A percentile compares a stretch with the other conserved stretches of the same genome.
Conservation (phyloP, 2,113 vertebrate genomes). For the Coptodon rendalli region DNA sequence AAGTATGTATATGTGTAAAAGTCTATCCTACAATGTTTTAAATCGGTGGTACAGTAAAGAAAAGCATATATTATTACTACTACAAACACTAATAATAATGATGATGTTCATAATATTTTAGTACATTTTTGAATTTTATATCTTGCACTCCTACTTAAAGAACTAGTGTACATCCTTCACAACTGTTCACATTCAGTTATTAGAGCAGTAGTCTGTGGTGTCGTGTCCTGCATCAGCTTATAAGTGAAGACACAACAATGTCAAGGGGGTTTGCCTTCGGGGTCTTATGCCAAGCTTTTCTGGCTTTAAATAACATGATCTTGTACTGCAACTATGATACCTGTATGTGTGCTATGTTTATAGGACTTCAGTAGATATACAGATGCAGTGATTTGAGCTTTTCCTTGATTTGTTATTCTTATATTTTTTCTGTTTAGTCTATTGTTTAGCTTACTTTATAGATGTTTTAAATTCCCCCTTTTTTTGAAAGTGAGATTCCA, state of each 20-base stretch:
- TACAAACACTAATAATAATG: background rate
- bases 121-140: background rate
- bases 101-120: background rate
- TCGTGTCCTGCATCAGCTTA: background rate
- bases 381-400: background rate
- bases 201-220: background rate
- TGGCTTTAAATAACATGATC: background rate
- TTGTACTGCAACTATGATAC: background rate
- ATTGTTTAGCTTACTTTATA: background rate
- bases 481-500: background rate
- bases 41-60: background rate
- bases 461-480: background rate
- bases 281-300: background rate
- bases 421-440: background rate
- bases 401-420: background rate
- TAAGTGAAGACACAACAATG: background rate
- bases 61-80: background rate
- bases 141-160: rapidly evolving
- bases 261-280: background rate
- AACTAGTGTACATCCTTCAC: background rate
- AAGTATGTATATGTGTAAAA: background rate
- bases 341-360: background rate
- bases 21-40: background rate
- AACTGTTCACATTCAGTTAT: background rate
- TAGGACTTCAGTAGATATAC: background rate